phyloP scores from a whole-genome alignment of 92 coral and sea anemone genomes.

The Heliopora coerulea region DNA sequence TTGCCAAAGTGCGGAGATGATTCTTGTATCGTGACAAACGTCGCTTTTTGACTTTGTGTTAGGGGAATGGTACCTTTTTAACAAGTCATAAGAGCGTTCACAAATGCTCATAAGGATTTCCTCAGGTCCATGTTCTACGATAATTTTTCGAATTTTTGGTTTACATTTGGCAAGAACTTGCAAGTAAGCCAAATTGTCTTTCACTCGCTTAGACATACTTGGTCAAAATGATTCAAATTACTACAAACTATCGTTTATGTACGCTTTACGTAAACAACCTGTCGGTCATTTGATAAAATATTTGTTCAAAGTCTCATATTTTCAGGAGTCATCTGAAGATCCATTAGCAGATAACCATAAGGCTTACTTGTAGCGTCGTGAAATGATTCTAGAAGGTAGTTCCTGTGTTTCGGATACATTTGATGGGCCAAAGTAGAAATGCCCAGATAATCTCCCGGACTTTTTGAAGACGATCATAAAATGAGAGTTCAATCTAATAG shows the following conservation, averaged over 20 bases:
- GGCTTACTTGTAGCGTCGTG: constrained; percentile 29
- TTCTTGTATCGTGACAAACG: too few relatives aligned
- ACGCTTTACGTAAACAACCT: constrained; percentile 47
- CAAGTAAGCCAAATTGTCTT: constrained; percentile 14
- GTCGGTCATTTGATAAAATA: constrained; percentile 53
- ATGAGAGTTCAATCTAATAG: constrained; percentile 38
- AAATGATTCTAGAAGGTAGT: constrained; percentile 15
- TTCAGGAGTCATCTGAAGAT: constrained; percentile 23
- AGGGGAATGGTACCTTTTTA: too few relatives aligned
- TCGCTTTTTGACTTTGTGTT: too few relatives aligned
- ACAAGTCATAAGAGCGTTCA: too few relatives aligned
- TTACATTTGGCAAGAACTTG: too few relatives aligned
- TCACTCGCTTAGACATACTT: constrained; percentile 44
- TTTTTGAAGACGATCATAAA: constrained; percentile 18
- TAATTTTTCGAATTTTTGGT: too few relatives aligned
- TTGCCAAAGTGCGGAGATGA: too few relatives aligned
- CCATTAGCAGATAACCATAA: constrained; percentile 9
- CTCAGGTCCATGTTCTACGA: too few relatives aligned
- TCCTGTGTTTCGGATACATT: constrained; percentile 4
- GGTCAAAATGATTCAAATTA: background rate
- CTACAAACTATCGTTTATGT: background rate
- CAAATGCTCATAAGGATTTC: too few relatives aligned
- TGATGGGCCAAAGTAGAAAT: constrained; percentile 8
- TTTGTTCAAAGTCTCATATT: constrained; percentile 41
- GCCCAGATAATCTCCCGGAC: constrained; percentile 2